Percentiles rank a stretch among this genome's conserved stretches.
Evolutionary conservation across 2,113 vertebrate genomes (phyloP).

Genomic region (Dasypus novemcinctus): DNA sequence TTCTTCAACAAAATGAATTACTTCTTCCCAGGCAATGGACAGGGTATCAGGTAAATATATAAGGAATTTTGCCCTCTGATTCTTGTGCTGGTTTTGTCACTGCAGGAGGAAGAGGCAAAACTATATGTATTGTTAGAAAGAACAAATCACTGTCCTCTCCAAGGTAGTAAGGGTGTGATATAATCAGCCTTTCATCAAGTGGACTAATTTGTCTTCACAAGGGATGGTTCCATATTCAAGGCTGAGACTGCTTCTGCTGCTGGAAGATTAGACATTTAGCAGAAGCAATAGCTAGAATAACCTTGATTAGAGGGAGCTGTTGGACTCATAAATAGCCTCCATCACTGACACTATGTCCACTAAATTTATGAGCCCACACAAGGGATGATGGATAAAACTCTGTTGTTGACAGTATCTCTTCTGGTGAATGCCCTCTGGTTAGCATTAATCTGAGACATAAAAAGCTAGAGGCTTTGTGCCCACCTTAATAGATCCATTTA

Average conservation of each 20-base stretch:
- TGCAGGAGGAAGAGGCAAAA: background rate
- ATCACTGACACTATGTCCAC: no score
- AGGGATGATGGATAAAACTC: background rate
- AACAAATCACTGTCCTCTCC: background rate
- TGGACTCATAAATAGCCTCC: background rate
- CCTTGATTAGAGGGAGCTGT: background rate
- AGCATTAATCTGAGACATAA: background rate
- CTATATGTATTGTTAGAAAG: background rate
- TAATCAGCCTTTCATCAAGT: background rate
- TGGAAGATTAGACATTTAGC: background rate
- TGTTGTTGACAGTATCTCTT: background rate
- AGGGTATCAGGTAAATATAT: background rate
- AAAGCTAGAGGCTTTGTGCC: background rate
- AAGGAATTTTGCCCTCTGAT: background rate
- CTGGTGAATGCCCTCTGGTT: background rate
- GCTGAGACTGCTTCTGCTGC: background rate
- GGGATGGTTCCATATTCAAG: background rate
- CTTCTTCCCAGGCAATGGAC: background rate
- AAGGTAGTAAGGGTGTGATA: background rate
- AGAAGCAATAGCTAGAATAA: background rate
- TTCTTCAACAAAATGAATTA: background rate
- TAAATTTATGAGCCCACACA: background rate
- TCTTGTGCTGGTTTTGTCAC: background rate
- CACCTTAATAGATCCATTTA: background rate
- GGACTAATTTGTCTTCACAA: background rate